A percentile compares a stretch with the other conserved stretches of the same genome.
phyloP scores from a whole-genome alignment of 2,797 vertebrate species.

The Parambassis ranga region DNA sequence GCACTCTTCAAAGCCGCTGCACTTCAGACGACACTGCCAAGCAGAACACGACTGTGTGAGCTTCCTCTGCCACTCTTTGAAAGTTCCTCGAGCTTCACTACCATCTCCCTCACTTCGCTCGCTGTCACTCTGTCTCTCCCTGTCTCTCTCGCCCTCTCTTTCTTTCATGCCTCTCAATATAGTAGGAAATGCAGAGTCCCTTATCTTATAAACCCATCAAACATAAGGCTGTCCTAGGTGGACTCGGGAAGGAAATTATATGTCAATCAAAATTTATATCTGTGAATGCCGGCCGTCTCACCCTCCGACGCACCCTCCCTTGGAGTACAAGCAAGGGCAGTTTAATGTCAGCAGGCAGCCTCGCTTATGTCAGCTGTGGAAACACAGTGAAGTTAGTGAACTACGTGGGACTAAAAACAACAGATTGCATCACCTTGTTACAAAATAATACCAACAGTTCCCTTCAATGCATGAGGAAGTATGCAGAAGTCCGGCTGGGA shows the following conservation, averaged over 20 bases:
- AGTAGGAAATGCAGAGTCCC: slow-evolving; percentile 56
- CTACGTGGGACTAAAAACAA: not conserved
- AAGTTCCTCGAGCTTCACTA: slow-evolving; percentile 67
- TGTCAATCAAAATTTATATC: slow-evolving; percentile 80
- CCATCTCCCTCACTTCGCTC: slow-evolving; percentile 48
- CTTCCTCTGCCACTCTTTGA: slow-evolving; percentile 72
- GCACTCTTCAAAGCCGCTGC: slow-evolving; percentile 68
- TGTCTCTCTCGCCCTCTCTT: slow-evolving; percentile 28
- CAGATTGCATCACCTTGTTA: not conserved
- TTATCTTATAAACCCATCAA: slow-evolving; percentile 78
- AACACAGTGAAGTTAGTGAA: slow-evolving; percentile 18
- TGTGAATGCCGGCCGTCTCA: slow-evolving; percentile 62
- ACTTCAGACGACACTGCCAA: slow-evolving; percentile 69
- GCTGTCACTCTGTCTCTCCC: slow-evolving; percentile 39
- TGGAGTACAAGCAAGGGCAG: slow-evolving; percentile 59
- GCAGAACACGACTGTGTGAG: slow-evolving; percentile 54
- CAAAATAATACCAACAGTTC: not conserved
- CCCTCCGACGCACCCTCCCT: slow-evolving; percentile 14
- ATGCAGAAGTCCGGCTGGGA: not conserved
- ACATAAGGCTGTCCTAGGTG: slow-evolving; percentile 68
- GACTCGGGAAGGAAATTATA: slow-evolving; percentile 73
- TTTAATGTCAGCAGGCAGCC: slow-evolving; percentile 53
- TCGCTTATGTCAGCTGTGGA: slow-evolving; percentile 29
- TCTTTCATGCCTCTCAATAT: slow-evolving; percentile 42
- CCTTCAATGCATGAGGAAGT: no score